Percentiles rank a stretch among this genome's conserved stretches.
Evolutionary conservation across 2,113 vertebrate species (phyloP).

Genomic region (Propithecus coquereli): DNA sequence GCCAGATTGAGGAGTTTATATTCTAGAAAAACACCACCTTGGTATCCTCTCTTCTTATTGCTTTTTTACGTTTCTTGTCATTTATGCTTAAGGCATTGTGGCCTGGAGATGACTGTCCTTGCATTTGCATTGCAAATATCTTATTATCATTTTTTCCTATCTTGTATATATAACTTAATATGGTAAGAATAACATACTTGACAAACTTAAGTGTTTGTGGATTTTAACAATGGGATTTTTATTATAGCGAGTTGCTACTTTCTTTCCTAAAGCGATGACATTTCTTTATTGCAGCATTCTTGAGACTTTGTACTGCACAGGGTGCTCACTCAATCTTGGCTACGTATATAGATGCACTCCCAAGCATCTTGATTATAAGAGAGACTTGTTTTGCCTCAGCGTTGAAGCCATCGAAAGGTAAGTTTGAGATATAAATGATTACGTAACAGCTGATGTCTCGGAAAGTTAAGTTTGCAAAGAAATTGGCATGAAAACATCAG

Average conservation of each 20-base stretch:
- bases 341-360: slow-evolving; percentile 80
- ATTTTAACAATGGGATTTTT: background rate
- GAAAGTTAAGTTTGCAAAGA: background rate
- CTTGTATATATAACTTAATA: background rate
- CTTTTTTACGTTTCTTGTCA: background rate
- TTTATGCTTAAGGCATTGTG: background rate
- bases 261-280: background rate
- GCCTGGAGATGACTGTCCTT: background rate
- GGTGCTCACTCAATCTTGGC: slow-evolving; percentile 76
- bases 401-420: slow-evolving; percentile 82
- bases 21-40: background rate
- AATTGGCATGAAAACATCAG: background rate
- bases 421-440: background rate
- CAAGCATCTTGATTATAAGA: slow-evolving; percentile 79
- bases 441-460: background rate
- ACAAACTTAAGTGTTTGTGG: background rate
- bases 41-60: background rate
- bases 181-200: background rate
- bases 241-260: background rate
- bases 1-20: background rate
- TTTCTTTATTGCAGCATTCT: slow-evolving; percentile 71
- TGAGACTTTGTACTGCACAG: slow-evolving; percentile 77
- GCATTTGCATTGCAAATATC: background rate
- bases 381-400: slow-evolving; percentile 82
- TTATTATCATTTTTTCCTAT: background rate